Evolutionary conservation across 2,888 invertebrate species (phyloP).

Genomic region (Homarus gammarus): DNA sequence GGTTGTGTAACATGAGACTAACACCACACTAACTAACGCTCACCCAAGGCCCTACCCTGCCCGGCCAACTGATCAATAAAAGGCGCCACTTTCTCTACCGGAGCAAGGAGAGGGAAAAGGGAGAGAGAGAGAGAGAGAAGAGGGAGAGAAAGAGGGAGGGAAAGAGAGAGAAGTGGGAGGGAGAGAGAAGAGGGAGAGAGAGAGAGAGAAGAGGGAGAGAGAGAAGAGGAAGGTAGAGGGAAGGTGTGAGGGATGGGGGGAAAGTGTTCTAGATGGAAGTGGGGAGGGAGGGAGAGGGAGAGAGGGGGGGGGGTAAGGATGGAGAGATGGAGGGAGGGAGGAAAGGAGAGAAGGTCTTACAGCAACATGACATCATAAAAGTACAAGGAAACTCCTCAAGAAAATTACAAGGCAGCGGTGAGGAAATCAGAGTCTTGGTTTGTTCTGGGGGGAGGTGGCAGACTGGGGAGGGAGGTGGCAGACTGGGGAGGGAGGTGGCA

Average conservation of each 20-base stretch:
- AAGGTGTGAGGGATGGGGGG: not conserved
- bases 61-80: too few relatives aligned
- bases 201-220: not conserved
- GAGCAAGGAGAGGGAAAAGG: not conserved
- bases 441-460: too few relatives aligned
- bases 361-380: not conserved
- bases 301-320: not conserved
- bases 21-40: not conserved
- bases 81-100: not conserved
- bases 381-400: not conserved
- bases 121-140: not conserved
- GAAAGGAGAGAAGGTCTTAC: not conserved
- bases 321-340: not conserved
- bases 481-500: too few relatives aligned
- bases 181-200: not conserved
- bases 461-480: too few relatives aligned
- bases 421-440: too few relatives aligned
- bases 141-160: not conserved
- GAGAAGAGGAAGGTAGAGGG: not conserved
- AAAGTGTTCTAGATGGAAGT: not conserved
- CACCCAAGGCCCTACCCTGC: not conserved
- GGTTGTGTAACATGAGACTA: conserved; percentile 28
- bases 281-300: not conserved
- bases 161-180: not conserved
- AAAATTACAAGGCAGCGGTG: too few relatives aligned